phyloP scores from a whole-genome alignment of 1,140 invertebrate species.

The Gryllus bimaculatus region DNA sequence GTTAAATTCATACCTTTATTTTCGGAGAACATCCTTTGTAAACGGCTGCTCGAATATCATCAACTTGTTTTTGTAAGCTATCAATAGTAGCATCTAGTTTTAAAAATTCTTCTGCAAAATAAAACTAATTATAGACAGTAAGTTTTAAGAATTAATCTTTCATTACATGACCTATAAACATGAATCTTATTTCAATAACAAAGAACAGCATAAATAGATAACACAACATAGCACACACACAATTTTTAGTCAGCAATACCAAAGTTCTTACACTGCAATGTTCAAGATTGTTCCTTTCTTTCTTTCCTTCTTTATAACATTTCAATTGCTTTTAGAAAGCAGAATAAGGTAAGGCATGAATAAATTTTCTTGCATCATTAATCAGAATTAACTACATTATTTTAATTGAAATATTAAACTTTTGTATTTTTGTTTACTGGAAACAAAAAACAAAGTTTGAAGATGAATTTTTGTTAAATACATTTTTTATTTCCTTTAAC shows the following conservation, averaged over 20 bases:
- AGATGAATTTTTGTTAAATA: background rate
- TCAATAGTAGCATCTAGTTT: background rate
- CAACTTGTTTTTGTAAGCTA: slow-evolving; percentile 10
- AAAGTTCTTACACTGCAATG: no score
- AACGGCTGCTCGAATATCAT: background rate
- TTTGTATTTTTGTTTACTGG: background rate
- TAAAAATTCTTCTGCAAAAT: background rate
- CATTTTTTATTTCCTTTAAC: background rate
- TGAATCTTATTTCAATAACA: no score
- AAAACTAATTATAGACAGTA: background rate
- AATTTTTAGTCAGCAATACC: no score
- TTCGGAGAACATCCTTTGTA: slow-evolving; percentile 13
- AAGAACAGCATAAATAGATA: no score
- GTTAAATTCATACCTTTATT: slow-evolving; percentile 5
- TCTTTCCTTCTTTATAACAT: background rate
- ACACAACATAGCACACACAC: no score
- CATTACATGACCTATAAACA: no score
- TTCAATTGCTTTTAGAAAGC: background rate
- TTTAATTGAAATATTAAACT: background rate
- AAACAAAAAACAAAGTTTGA: background rate
- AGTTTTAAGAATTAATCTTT: no score
- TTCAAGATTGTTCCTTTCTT: no score
- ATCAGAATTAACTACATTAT: background rate
- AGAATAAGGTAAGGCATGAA: no score
- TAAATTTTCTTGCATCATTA: background rate